Conservation (phyloP, 2,888 invertebrate genomes). For the Pedicia rivosa region DNA sequence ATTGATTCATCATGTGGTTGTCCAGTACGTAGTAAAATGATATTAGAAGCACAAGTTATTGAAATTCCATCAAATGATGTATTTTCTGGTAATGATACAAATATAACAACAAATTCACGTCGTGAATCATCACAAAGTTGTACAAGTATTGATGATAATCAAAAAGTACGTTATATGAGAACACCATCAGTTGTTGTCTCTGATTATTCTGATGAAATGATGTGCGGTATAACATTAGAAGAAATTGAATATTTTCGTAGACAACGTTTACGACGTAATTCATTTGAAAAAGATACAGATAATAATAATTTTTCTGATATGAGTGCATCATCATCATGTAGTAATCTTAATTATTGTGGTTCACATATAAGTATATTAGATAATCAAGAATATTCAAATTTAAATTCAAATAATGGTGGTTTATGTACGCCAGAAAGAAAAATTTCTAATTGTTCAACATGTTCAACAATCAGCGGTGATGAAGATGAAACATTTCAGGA, state of each 20-base stretch:
- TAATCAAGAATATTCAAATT: slow-evolving; percentile 33
- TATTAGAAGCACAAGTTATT: slow-evolving; percentile 39
- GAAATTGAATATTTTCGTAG: slow-evolving; percentile 41
- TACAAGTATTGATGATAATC: slow-evolving; percentile 33
- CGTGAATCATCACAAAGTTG: slow-evolving; percentile 32
- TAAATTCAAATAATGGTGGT: slow-evolving; percentile 24
- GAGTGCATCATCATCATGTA: slow-evolving; percentile 40
- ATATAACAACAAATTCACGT: slow-evolving; percentile 25
- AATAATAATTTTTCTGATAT: slow-evolving; percentile 33
- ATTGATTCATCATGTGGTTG: slow-evolving; percentile 1
- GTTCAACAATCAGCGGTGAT: slow-evolving; percentile 56
- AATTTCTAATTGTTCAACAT: slow-evolving; percentile 57
- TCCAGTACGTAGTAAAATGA: slow-evolving; percentile 27
- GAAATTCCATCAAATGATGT: slow-evolving; percentile 33
- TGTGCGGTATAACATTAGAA: slow-evolving; percentile 38
- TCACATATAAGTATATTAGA: slow-evolving; percentile 39
- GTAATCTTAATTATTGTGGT: slow-evolving; percentile 39
- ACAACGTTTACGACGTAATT: slow-evolving; percentile 27
- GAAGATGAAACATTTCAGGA: slow-evolving; percentile 37
- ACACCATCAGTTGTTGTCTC: slow-evolving; percentile 79
- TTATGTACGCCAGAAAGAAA: slow-evolving; percentile 45
- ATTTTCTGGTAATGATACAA: too few species aligned
- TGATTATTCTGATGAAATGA: slow-evolving; percentile 64
- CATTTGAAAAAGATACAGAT: slow-evolving; percentile 22
- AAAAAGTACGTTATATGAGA: slow-evolving; percentile 45